phyloP scores from a whole-genome alignment of 2,888 invertebrate species.

The Drosophila gaucha region DNA sequence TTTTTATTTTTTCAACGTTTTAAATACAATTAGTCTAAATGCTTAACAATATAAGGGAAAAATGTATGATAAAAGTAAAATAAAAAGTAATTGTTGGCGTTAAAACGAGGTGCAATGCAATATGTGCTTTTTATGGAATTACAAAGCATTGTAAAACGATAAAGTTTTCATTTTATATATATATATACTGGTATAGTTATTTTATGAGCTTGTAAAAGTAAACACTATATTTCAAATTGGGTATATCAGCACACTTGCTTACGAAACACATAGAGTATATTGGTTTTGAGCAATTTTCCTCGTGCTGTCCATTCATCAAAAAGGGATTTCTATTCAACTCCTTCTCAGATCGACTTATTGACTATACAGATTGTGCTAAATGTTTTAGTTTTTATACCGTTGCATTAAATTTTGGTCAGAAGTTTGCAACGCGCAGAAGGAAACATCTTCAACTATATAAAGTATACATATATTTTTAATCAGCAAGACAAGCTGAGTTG shows the following conservation, averaged over 20 bases:
- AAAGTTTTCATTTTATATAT: not conserved
- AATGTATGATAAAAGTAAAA: not conserved
- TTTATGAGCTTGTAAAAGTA: not conserved
- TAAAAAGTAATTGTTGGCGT: not conserved
- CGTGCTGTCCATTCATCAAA: not conserved
- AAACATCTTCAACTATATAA: too few relatives aligned
- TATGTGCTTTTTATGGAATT: not conserved
- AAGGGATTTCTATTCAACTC: too few relatives aligned
- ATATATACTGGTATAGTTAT: not conserved
- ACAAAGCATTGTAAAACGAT: not conserved
- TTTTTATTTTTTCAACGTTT: conserved; percentile 16
- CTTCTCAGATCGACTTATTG: too few relatives aligned
- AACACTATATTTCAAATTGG: not conserved
- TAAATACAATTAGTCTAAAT: conserved; percentile 41
- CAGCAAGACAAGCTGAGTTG: too few relatives aligned
- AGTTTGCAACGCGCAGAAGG: too few relatives aligned
- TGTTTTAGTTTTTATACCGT: too few relatives aligned
- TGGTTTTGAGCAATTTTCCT: not conserved
- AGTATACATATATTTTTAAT: too few relatives aligned
- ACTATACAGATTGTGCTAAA: too few relatives aligned
- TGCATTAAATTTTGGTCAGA: too few relatives aligned
- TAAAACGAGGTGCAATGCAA: conserved; percentile 24
- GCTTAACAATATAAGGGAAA: conserved; percentile 3
- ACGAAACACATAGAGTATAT: not conserved
- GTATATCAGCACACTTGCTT: not conserved